Evolutionary conservation across 1,140 invertebrate species (phyloP).

Genomic region (Lucilia sericata): DNA sequence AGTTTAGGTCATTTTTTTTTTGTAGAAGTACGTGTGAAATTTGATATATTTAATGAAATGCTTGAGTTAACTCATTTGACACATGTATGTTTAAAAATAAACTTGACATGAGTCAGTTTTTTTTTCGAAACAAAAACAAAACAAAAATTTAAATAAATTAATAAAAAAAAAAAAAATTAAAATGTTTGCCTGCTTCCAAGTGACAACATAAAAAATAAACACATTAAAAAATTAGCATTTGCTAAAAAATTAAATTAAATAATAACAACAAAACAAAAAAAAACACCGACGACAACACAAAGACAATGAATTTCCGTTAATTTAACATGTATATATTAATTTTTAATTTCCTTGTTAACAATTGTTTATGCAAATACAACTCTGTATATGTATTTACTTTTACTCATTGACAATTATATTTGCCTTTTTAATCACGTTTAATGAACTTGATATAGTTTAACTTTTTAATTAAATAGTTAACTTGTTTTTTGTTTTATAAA

Average conservation of each 20-base stretch:
- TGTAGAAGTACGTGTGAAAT: not conserved
- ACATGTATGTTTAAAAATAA: not conserved
- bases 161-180: not conserved
- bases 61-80: not conserved
- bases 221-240: constrained; percentile 7
- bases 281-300: not conserved
- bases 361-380: not conserved
- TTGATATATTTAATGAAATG: not conserved
- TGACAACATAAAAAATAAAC: not conserved
- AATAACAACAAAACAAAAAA: too few species aligned
- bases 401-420: not conserved
- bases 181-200: not conserved
- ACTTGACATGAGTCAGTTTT: not conserved
- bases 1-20: not conserved
- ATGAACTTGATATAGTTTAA: not conserved
- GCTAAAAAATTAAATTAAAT: not conserved
- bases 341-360: constrained; percentile 11
- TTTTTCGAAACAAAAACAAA: not conserved
- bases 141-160: not conserved
- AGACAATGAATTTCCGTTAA: constrained; percentile 19
- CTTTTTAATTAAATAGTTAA: not conserved
- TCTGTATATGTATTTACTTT: not conserved
- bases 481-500: not conserved
- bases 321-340: not conserved
- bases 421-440: not conserved